Base-by-base conservation (phyloP, 2,888 invertebrate species). In the Resseliella maxima region DNA sequence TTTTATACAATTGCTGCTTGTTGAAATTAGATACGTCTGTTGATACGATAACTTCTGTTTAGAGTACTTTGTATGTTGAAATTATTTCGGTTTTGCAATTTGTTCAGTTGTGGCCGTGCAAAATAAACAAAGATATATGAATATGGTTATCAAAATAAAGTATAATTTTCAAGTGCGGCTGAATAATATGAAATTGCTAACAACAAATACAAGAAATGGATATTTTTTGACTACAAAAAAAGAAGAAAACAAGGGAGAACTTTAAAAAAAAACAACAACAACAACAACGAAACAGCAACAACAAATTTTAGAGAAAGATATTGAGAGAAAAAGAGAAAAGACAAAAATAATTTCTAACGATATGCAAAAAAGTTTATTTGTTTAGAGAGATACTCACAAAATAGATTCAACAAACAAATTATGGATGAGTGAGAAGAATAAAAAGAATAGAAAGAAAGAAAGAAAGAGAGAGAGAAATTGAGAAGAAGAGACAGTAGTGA, bases 361-460 rank as follows among this genome's bases (percentile, higher is more conserved):
- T 59, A 59, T 59, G 59, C 59, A 59, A 59, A 59, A 59, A 59
- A 50, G 50, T 50, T 50, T 50, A 50, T 50, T 50, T 50, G 59
- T 59, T 59, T n/a, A 1, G 59, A 41, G n/a, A 59, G 24, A 59
- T 59, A 59, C 59, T 2, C 24, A 59, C 59, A 24, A 59, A 59
- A 59, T 24, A 59, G 59, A 59, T 59, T 59, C 59, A 59, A 59
- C 59, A 24, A 59, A n/a, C 59, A 59, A 59, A 59, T 59, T 59
- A 59, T 59, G 59, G 59, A 50, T 50, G 6, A 41, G 12, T 12
- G 41, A 41, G 12, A 24, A 59, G 24, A 59, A n/a, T 24, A 59
- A 59, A 24, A 59, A 59, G 10, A 50, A 50, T 18, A 12, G 10
- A 41, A 41, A 50, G 21, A 6, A 18, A 10, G 21, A 10, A 50